Conservation (phyloP, 2,888 invertebrate species). For the Oxytorus armatus region DNA sequence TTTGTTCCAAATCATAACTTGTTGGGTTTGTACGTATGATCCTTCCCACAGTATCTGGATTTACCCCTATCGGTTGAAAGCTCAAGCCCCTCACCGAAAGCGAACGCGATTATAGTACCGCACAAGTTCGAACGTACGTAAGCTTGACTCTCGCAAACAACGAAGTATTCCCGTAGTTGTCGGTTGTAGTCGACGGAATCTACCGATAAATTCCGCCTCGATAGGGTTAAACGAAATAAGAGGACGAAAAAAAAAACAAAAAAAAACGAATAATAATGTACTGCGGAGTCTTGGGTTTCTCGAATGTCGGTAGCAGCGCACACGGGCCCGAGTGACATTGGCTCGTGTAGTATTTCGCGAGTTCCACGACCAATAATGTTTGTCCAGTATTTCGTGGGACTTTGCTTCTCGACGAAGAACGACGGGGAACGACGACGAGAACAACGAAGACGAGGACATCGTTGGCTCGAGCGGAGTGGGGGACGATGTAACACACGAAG, state of each 20-base stretch:
- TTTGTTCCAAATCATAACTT: too few species aligned
- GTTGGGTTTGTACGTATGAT: too few species aligned
- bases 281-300: slow-evolving; percentile 63
- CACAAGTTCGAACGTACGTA: slow-evolving; percentile 11
- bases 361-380: slow-evolving; percentile 70
- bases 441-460: slow-evolving; percentile 40
- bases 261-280: slow-evolving; percentile 61
- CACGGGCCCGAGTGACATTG: slow-evolving; percentile 64
- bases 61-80: too few species aligned
- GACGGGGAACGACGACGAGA: slow-evolving; percentile 42
- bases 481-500: slow-evolving; percentile 63
- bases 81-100: slow-evolving; percentile 32
- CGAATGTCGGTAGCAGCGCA: slow-evolving; percentile 72
- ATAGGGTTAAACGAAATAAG: slow-evolving; percentile 68
- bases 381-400: slow-evolving; percentile 74
- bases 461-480: background rate
- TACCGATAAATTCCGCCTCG: slow-evolving; percentile 74
- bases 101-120: slow-evolving; percentile 41
- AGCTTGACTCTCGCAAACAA: slow-evolving; percentile 65
- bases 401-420: slow-evolving; percentile 38
- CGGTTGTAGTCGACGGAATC: slow-evolving; percentile 72
- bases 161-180: slow-evolving; percentile 65
- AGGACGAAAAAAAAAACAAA: slow-evolving; percentile 9
- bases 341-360: slow-evolving; percentile 75
- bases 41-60: too few species aligned